Evolutionary conservation across 2,113 vertebrate species (phyloP).

Genomic region (Nyctibius bracteatus): DNA sequence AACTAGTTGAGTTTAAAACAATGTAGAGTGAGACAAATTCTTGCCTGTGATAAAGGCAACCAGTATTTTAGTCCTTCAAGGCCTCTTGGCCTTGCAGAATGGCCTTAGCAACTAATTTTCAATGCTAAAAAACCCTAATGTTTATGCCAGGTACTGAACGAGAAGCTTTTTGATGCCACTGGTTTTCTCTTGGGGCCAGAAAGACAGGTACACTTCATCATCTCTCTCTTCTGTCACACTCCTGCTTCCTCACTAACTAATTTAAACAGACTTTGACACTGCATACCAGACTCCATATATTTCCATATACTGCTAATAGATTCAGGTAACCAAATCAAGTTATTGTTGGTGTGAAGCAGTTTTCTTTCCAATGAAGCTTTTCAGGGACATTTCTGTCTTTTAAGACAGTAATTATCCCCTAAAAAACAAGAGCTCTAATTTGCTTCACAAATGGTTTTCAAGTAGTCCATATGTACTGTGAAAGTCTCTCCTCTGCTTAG

Average conservation of each 20-base stretch:
- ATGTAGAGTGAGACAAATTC: neutral
- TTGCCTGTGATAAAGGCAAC: neutral
- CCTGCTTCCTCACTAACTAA: neutral
- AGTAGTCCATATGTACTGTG: neutral
- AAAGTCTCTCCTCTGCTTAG: neutral
- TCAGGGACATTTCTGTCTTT: conserved; percentile 30
- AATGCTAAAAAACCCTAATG: neutral
- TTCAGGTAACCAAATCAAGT: conserved; percentile 48
- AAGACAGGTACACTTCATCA: neutral
- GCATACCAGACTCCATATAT: neutral
- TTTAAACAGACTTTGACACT: conserved; percentile 47
- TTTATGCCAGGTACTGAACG: neutral
- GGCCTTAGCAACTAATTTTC: neutral
- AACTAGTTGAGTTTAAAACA: neutral
- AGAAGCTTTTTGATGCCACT: neutral
- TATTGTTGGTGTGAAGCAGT: conserved; percentile 45
- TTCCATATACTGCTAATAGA: neutral
- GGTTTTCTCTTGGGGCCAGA: neutral
- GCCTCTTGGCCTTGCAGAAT: neutral
- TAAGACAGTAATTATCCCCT: neutral
- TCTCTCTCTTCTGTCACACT: neutral
- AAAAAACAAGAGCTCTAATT: neutral
- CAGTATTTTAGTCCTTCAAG: neutral
- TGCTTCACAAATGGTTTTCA: neutral
- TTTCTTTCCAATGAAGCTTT: conserved; percentile 45